phyloP scores from a whole-genome alignment of 2,113 vertebrate species.

The Laticauda laticaudata region DNA sequence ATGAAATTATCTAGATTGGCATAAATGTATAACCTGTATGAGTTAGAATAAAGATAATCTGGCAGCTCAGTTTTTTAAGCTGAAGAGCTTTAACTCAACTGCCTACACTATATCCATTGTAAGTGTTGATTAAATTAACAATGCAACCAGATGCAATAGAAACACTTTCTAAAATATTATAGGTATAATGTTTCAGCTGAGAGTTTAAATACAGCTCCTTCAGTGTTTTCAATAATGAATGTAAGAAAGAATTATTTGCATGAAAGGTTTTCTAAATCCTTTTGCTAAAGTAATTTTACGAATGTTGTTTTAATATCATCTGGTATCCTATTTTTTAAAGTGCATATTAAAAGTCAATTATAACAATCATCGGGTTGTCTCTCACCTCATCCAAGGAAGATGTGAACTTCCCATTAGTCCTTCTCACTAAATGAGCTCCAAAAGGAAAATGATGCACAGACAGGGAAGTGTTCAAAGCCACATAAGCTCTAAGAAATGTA shows the following conservation, averaged over 20 bases:
- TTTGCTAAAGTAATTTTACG: slow-evolving; percentile 46
- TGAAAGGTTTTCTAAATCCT: slow-evolving; percentile 5
- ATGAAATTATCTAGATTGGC: not conserved
- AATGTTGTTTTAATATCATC: slow-evolving; percentile 30
- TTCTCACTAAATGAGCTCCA: slow-evolving; percentile 26
- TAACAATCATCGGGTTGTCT: slow-evolving; percentile 31
- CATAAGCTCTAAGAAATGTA: slow-evolving; percentile 24
- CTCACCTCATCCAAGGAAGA: not conserved
- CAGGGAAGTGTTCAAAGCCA: slow-evolving; percentile 8
- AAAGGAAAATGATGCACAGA: slow-evolving; percentile 3
- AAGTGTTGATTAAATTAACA: slow-evolving; percentile 25
- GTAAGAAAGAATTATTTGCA: slow-evolving; percentile 22
- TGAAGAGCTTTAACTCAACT: not conserved
- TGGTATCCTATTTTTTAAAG: slow-evolving; percentile 15
- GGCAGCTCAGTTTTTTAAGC: not conserved
- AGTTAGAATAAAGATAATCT: not conserved
- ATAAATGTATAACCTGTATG: not conserved
- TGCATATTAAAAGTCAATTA: slow-evolving; percentile 31
- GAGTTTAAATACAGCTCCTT: not conserved
- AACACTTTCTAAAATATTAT: slow-evolving; percentile 16
- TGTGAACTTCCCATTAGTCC: slow-evolving; percentile 29
- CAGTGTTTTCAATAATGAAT: slow-evolving; percentile 25
- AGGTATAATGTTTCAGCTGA: not conserved
- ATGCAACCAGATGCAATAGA: slow-evolving; percentile 1
- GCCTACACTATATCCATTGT: not conserved